phyloP scores from a whole-genome alignment of 2,888 invertebrate genomes.

The Dicyrtoma fusca region DNA sequence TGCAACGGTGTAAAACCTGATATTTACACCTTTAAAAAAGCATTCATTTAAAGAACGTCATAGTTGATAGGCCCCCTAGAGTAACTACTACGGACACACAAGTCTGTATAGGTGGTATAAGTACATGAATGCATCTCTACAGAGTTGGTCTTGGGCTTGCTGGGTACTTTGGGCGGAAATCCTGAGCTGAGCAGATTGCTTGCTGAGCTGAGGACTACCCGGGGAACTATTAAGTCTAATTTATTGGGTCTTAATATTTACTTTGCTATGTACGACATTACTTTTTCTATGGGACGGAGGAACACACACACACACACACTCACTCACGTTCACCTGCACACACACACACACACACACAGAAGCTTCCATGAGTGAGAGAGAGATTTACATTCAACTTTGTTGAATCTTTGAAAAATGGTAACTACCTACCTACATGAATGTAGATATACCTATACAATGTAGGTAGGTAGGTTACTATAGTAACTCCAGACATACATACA shows the following conservation, averaged over 20 bases:
- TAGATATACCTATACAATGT: neutral
- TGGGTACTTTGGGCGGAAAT: too few species aligned
- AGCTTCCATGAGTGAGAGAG: neutral
- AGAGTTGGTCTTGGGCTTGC: too few species aligned
- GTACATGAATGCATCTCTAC: too few species aligned
- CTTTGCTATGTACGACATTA: conserved; percentile 7
- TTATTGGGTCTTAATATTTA: conserved; percentile 39
- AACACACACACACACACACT: neutral
- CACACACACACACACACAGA: neutral
- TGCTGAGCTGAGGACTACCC: conserved; percentile 38
- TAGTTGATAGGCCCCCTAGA: too few species aligned
- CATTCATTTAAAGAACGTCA: too few species aligned
- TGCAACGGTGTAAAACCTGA: too few species aligned
- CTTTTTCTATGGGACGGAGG: neutral
- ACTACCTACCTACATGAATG: neutral
- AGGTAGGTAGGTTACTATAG: neutral
- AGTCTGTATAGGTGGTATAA: too few species aligned
- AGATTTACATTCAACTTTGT: conserved; percentile 18
- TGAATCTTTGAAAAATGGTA: conserved; percentile 24
- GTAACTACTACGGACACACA: too few species aligned
- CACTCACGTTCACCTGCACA: too few species aligned
- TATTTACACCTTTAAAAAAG: too few species aligned
- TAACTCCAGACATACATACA: neutral
- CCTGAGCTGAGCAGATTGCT: conserved; percentile 24
- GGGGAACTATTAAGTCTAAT: conserved; percentile 41